These are phyloP conservation scores for Arremon brunneinucha DNA, from an alignment of 2,797 vertebrate genomes.

Conservation along the genomic window DNA sequence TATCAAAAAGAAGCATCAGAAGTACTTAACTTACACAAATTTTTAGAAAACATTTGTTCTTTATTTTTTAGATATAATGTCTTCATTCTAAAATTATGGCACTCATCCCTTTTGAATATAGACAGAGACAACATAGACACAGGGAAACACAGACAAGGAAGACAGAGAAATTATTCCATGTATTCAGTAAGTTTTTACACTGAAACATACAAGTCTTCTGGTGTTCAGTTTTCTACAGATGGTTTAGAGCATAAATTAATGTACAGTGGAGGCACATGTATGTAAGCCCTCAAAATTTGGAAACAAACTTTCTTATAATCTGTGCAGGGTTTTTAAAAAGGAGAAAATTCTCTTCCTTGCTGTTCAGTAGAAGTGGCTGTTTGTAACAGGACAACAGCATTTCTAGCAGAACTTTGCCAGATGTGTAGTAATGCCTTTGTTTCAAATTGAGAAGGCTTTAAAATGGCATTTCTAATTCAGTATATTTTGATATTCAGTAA, in stretches of 20 bases:
- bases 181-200: neutral
- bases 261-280: neutral
- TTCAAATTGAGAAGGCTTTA: neutral
- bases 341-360: neutral
- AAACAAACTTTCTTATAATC: neutral
- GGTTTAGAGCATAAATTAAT: neutral
- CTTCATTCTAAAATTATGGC: neutral
- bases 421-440: neutral
- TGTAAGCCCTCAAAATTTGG: neutral
- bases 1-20: neutral
- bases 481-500: neutral
- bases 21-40: neutral
- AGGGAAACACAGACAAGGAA: neutral
- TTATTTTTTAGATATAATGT: neutral
- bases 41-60: neutral
- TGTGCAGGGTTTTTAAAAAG: neutral
- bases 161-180: neutral
- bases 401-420: neutral
- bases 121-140: neutral
- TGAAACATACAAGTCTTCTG: neutral
- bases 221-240: neutral
- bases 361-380: neutral
- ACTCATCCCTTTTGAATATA: neutral
- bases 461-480: neutral
- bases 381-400: neutral